These are phyloP conservation scores for Scaptomyza caliginosa DNA, from an alignment of 2,888 invertebrate genomes.

Conservation along the genomic window DNA sequence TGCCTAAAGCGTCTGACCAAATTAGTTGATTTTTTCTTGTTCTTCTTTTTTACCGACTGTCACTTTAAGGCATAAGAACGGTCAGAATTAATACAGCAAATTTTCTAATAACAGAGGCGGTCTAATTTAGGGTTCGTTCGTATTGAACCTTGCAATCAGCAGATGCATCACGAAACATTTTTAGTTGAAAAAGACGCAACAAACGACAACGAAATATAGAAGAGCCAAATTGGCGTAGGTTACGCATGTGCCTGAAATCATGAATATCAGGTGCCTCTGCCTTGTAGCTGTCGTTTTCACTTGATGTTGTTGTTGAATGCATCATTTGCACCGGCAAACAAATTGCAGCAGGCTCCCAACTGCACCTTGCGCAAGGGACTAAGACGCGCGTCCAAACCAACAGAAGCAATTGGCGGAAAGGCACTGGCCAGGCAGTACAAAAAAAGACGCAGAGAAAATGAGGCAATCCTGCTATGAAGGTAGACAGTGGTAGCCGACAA, in stretches of 20 bases:
- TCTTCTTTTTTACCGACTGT: background rate
- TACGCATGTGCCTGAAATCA: slow-evolving; percentile 73
- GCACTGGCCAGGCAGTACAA: slow-evolving; percentile 21
- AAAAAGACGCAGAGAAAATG: slow-evolving; percentile 56
- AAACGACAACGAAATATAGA: slow-evolving; percentile 42
- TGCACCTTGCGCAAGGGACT: slow-evolving; percentile 63
- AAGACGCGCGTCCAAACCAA: slow-evolving; percentile 46
- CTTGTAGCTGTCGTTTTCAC: slow-evolving; percentile 46
- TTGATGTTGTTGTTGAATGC: slow-evolving; percentile 69
- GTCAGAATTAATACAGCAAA: slow-evolving; percentile 19
- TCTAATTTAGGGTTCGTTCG: slow-evolving; percentile 74
- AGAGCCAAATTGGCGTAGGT: slow-evolving; percentile 76
- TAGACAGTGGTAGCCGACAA: slow-evolving; percentile 69
- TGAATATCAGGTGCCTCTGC: slow-evolving; percentile 44
- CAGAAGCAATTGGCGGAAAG: slow-evolving; percentile 20
- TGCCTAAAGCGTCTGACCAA: slow-evolving; percentile 51
- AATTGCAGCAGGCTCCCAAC: slow-evolving; percentile 61
- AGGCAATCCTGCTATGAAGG: slow-evolving; percentile 60
- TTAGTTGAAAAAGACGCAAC: slow-evolving; percentile 32
- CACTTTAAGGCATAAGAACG: slow-evolving; percentile 3
- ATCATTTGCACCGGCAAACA: slow-evolving; percentile 36
- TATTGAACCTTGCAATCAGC: slow-evolving; percentile 64
- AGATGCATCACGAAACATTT: slow-evolving; percentile 70
- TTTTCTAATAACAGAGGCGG: slow-evolving; percentile 79
- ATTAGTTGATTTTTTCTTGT: slow-evolving; percentile 37